phyloP scores from a whole-genome alignment of 2,888 invertebrate species.

The Nymphalis urticae region DNA sequence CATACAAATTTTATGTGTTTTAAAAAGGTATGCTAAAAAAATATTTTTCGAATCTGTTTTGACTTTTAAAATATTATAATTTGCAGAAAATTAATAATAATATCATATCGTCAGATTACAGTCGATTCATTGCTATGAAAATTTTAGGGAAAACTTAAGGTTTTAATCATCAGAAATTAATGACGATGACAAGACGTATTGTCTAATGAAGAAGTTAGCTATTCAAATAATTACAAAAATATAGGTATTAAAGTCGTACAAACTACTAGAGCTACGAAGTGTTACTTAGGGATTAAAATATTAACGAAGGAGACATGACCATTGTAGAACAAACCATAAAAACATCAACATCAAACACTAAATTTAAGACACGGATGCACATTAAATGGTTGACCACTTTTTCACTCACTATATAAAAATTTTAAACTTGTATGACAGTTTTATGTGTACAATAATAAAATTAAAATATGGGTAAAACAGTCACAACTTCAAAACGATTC shows the following conservation, averaged over 20 bases:
- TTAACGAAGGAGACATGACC: constrained; percentile 57
- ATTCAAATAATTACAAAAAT: neutral
- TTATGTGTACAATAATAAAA: constrained; percentile 1
- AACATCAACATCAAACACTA: constrained; percentile 62
- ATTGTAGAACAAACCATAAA: constrained; percentile 67
- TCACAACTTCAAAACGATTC: constrained; percentile 29
- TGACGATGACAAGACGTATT: neutral
- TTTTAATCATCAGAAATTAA: neutral
- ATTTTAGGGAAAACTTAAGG: no score
- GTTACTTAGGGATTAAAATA: constrained; percentile 14
- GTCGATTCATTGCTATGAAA: no score
- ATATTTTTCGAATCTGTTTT: no score
- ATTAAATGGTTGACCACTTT: constrained; percentile 18
- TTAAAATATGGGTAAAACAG: constrained; percentile 28
- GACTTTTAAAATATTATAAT: no score
- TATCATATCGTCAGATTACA: no score
- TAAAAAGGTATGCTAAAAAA: no score
- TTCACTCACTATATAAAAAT: constrained; percentile 27
- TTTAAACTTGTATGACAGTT: constrained; percentile 14
- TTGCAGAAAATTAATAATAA: no score
- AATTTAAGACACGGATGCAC: constrained; percentile 22
- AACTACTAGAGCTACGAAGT: neutral
- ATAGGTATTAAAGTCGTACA: neutral
- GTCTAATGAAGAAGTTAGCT: neutral
- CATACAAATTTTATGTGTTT: no score